phyloP scores from a whole-genome alignment of 2,797 vertebrate species.

The Bucorvus abyssinicus region DNA sequence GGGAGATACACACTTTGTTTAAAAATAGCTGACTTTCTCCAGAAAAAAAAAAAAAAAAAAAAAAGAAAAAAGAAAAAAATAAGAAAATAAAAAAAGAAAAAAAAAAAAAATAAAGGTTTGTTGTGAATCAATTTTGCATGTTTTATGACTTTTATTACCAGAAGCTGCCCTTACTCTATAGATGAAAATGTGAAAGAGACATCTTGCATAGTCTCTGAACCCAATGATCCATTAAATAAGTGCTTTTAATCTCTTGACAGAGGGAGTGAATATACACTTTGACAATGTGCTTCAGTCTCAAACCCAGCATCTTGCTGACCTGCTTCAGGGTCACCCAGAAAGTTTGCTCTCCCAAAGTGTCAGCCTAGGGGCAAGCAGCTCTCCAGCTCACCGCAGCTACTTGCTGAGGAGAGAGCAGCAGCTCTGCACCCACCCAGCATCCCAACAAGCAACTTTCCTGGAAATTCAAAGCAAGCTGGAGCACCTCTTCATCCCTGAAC shows the following conservation, averaged over 20 bases:
- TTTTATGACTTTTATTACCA: background rate
- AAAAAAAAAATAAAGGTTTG: background rate
- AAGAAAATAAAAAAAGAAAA: background rate
- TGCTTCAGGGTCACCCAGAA: background rate
- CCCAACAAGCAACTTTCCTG: background rate
- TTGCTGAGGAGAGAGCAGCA: background rate
- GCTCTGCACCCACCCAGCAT: background rate
- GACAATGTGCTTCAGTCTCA: background rate
- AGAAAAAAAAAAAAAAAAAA: background rate
- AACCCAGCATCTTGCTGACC: background rate
- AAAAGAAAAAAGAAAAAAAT: background rate
- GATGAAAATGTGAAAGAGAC: background rate
- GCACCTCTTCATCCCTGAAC: background rate
- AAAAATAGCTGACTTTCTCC: background rate
- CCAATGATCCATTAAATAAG: background rate
- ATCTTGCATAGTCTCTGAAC: background rate
- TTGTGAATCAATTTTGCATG: conserved; percentile 19
- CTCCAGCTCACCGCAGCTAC: background rate
- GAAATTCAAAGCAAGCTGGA: background rate
- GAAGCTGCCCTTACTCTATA: background rate
- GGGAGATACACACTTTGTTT: background rate
- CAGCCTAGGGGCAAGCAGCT: background rate
- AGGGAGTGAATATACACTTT: background rate
- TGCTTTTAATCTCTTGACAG: background rate
- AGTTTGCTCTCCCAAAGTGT: background rate